phyloP scores from a whole-genome alignment of 2,797 vertebrate genomes.

The Margarornis squamiger region DNA sequence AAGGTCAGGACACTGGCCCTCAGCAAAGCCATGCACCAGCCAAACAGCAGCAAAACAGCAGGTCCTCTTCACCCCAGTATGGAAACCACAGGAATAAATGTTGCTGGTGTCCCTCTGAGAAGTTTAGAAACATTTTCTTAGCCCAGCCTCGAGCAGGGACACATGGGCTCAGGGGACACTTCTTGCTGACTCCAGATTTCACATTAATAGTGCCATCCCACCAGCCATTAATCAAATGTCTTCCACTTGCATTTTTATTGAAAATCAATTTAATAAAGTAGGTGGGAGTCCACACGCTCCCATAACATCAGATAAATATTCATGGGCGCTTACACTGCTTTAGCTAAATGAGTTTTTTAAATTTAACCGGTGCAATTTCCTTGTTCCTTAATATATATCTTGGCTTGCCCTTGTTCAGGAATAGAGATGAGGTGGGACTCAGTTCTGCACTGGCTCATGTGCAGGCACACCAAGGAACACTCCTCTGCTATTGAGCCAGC shows the following conservation, averaged over 20 bases:
- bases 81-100: background rate
- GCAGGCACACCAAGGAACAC: background rate
- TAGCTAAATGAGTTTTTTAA: slow-evolving; percentile 53
- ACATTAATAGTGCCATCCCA: background rate
- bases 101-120: background rate
- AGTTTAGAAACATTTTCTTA: background rate
- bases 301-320: slow-evolving; percentile 65
- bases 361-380: slow-evolving; percentile 54
- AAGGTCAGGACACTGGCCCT: background rate
- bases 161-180: background rate
- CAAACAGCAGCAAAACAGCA: background rate
- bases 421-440: background rate
- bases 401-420: background rate
- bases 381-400: slow-evolving; percentile 20
- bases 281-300: slow-evolving; percentile 49
- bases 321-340: slow-evolving; percentile 36
- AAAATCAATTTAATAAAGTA: slow-evolving; percentile 70
- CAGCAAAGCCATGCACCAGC: background rate
- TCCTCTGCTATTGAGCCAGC: background rate
- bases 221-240: slow-evolving; percentile 53
- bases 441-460: background rate
- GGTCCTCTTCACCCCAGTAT: accelerated
- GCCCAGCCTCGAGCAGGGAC: background rate
- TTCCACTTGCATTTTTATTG: slow-evolving; percentile 61
- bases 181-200: slow-evolving; percentile 52